Evolutionary conservation across 2,888 invertebrate genomes (phyloP).

Genomic region (Eupithecia insigniata): DNA sequence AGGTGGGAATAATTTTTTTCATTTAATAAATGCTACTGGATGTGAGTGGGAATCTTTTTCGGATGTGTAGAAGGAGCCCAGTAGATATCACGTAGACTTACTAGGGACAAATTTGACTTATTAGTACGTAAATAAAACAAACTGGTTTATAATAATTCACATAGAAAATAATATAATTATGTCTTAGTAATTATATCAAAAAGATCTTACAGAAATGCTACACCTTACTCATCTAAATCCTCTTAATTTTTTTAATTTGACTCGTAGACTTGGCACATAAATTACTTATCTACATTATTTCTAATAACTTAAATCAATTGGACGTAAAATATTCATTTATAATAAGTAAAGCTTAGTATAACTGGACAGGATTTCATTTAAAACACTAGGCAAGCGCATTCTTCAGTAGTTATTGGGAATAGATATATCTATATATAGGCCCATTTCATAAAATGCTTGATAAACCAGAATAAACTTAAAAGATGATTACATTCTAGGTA

Average conservation of each 20-base stretch:
- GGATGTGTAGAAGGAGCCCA: no score
- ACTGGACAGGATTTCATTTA: conserved; percentile 16
- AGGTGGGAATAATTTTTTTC: no score
- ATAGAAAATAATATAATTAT: conserved; percentile 16
- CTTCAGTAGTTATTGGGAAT: not conserved
- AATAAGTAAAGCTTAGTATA: conserved; percentile 23
- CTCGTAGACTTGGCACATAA: conserved; percentile 61
- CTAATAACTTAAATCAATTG: conserved; percentile 37
- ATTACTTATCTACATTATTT: conserved; percentile 40
- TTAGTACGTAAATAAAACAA: conserved; percentile 6
- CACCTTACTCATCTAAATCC: conserved; percentile 15
- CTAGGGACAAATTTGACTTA: no score
- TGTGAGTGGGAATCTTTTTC: no score
- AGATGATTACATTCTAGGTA: not conserved
- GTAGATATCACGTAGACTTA: no score
- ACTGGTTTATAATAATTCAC: conserved; percentile 13
- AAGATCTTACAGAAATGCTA: conserved; percentile 27
- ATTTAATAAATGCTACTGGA: no score
- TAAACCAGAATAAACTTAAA: not conserved
- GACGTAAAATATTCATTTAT: conserved; percentile 28
- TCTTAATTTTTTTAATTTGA: conserved; percentile 44
- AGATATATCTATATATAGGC: not conserved
- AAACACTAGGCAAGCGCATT: not conserved
- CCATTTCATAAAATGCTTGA: not conserved
- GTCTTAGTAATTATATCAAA: conserved; percentile 12